These are phyloP conservation scores for Psilopogon haemacephalus DNA, from an alignment of 2,113 vertebrate species.

Conservation along the genomic window DNA sequence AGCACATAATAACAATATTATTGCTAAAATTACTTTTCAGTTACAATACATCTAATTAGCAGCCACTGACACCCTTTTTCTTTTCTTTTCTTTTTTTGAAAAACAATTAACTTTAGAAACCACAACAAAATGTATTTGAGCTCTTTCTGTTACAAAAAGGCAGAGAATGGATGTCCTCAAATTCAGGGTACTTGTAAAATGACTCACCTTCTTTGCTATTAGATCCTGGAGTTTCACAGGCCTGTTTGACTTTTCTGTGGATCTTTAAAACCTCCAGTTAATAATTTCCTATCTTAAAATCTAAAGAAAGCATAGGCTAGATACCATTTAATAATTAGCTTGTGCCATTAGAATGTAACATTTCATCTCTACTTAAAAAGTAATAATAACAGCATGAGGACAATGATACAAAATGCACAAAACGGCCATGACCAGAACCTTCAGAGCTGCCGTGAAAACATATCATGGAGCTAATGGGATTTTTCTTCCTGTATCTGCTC, in stretches of 20 bases:
- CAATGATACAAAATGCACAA: conserved; percentile 16
- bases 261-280: conserved; percentile 53
- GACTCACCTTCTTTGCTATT: conserved; percentile 46
- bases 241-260: conserved; percentile 20
- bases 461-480: not conserved
- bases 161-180: not conserved
- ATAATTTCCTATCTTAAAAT: conserved; percentile 46
- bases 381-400: not conserved
- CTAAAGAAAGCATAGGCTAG: conserved; percentile 29
- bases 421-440: not conserved
- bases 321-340: conserved; percentile 31
- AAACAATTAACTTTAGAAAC: conserved; percentile 44
- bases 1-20: conserved; percentile 68
- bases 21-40: conserved; percentile 71
- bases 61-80: conserved; percentile 34
- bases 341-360: conserved; percentile 14
- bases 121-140: not conserved
- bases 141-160: not conserved
- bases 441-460: not conserved
- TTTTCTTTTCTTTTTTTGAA: conserved; percentile 15
- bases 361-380: not conserved
- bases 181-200: not conserved
- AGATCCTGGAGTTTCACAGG: not conserved
- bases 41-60: conserved; percentile 78
- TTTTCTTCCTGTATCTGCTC: not conserved